Conservation (phyloP, 2,797 vertebrate species). For the Lepilemur ruficaudatus region DNA sequence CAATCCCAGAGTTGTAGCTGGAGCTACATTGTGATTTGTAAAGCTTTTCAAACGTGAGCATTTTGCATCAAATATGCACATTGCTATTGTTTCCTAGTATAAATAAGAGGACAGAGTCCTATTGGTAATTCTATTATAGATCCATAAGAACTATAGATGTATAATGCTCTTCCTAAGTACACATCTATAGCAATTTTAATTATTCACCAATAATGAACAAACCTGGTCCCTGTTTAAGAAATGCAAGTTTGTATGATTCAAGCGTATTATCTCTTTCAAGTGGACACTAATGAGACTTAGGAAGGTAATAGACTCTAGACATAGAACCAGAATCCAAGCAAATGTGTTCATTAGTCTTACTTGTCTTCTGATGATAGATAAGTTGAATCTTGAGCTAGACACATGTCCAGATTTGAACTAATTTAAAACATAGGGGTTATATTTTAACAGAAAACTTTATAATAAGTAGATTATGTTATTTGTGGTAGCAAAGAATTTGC, state of each 20-base stretch:
- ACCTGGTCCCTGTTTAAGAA: slow-evolving; percentile 38
- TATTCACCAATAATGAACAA: slow-evolving; percentile 35
- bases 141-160: too few relatives aligned
- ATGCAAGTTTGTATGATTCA: slow-evolving; percentile 46
- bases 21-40: neutral
- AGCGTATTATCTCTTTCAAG: slow-evolving; percentile 58
- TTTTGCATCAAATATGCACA: neutral
- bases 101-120: neutral
- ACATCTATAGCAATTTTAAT: slow-evolving; percentile 36
- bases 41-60: neutral
- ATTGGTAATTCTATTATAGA: neutral
- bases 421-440: slow-evolving; percentile 1
- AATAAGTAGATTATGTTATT: slow-evolving; percentile 15
- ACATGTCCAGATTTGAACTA: slow-evolving; percentile 29
- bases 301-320: slow-evolving; percentile 47
- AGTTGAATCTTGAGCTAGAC: slow-evolving; percentile 49
- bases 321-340: slow-evolving; percentile 35
- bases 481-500: neutral
- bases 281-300: slow-evolving; percentile 40
- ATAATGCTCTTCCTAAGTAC: neutral
- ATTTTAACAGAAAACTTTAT: slow-evolving; percentile 45
- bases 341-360: slow-evolving; percentile 55
- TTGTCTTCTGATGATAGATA: slow-evolving; percentile 59
- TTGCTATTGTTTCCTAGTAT: neutral
- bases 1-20: neutral